Conservation (phyloP, 2,113 vertebrate genomes). For the Colaptes auratus region DNA sequence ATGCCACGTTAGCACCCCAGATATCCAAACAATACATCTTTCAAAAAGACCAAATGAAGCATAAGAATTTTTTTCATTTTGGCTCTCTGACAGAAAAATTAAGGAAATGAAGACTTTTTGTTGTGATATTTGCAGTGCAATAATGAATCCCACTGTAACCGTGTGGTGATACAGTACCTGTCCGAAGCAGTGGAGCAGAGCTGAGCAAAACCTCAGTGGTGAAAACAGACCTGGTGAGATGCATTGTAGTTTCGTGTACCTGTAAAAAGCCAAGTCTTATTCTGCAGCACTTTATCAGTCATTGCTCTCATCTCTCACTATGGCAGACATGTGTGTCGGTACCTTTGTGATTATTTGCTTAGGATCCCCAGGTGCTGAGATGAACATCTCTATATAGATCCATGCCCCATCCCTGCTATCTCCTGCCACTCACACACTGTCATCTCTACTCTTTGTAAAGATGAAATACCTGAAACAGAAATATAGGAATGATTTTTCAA, state of each 20-base stretch:
- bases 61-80: background rate
- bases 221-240: conserved; percentile 5
- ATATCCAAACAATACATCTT: background rate
- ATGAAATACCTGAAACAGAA: background rate
- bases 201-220: background rate
- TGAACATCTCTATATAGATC: background rate
- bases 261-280: background rate
- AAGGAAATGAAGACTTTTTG: background rate
- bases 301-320: background rate
- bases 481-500: background rate
- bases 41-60: background rate
- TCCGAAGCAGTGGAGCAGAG: background rate
- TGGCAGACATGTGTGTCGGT: background rate
- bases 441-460: background rate
- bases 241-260: background rate
- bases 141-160: background rate
- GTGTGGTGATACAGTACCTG: background rate
- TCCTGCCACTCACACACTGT: background rate
- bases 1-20: background rate
- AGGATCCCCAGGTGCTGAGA: background rate
- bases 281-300: background rate
- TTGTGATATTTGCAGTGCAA: background rate
- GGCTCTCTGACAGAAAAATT: background rate
- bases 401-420: fast-evolving
- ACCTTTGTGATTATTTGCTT: background rate